phyloP scores from a whole-genome alignment of 2,113 vertebrate species.

The Cryptotis parvus region DNA sequence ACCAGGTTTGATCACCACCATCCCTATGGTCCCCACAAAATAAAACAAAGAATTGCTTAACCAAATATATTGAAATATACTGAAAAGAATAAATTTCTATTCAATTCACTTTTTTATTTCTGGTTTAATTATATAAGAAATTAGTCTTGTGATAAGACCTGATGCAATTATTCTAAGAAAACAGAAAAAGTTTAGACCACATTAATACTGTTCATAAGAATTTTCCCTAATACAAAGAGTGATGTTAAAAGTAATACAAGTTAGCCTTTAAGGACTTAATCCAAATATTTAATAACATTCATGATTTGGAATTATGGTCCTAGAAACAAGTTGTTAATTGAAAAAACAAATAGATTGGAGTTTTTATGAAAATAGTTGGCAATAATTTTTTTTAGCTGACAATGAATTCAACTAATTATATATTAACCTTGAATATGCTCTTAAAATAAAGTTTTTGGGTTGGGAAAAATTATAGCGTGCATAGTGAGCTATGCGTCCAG shows the following conservation, averaged over 20 bases:
- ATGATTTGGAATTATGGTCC: conserved; percentile 14
- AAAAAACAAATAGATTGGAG: not conserved
- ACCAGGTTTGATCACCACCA: too few relatives aligned
- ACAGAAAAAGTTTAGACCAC: not conserved
- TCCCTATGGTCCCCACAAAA: too few relatives aligned
- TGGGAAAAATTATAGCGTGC: conserved; percentile 45
- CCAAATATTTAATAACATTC: not conserved
- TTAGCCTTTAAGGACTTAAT: not conserved
- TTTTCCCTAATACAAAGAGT: not conserved
- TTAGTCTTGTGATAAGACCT: not conserved
- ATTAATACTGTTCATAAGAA: not conserved
- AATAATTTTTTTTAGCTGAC: conserved; percentile 30
- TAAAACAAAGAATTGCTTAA: too few relatives aligned
- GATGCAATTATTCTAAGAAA: not conserved
- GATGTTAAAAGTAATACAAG: conserved; percentile 1
- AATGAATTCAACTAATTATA: conserved; percentile 58
- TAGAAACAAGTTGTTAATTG: conserved; percentile 38
- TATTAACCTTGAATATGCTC: conserved; percentile 37
- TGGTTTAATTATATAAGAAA: not conserved
- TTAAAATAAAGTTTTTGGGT: conserved; percentile 51
- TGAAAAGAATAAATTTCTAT: not conserved
- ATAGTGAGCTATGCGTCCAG: conserved; percentile 18
- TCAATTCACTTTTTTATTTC: too few relatives aligned
- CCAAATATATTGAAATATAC: not conserved
- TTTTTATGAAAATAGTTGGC: not conserved